Evolutionary conservation across 2,888 invertebrate genomes (phyloP).

Genomic region (Thecophora atra): DNA sequence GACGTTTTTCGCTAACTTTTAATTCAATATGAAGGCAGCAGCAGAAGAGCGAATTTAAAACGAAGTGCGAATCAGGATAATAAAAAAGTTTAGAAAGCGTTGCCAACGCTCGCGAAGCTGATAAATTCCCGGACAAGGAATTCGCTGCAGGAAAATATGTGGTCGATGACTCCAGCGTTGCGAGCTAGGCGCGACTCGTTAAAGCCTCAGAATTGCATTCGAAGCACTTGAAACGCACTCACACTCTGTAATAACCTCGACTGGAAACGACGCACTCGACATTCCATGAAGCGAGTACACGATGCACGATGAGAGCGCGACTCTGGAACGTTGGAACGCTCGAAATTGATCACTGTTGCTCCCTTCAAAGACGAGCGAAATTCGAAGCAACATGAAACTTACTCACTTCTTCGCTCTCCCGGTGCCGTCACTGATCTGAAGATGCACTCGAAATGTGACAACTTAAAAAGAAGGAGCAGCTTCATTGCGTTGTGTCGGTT

Average conservation of each 20-base stretch:
- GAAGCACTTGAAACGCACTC: too few species aligned
- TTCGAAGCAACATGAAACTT: background rate
- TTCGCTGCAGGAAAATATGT: too few species aligned
- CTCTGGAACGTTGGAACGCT: too few species aligned
- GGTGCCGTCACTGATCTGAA: background rate
- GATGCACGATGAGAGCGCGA: too few species aligned
- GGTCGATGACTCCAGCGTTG: too few species aligned
- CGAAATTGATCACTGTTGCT: too few species aligned
- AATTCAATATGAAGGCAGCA: slow-evolving; percentile 30
- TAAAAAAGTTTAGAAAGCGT: slow-evolving; percentile 13
- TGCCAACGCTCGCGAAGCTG: background rate
- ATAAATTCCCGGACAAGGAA: background rate
- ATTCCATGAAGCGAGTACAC: too few species aligned
- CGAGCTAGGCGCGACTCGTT: too few species aligned
- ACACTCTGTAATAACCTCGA: too few species aligned
- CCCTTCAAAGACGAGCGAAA: too few species aligned
- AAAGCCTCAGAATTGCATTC: too few species aligned
- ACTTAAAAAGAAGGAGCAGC: background rate
- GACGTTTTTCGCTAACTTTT: slow-evolving; percentile 33
- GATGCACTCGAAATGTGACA: slow-evolving; percentile 32
- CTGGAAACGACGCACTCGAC: too few species aligned
- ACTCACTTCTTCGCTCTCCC: background rate
- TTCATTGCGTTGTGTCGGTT: background rate
- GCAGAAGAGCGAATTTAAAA: slow-evolving; percentile 1
- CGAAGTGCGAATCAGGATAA: background rate